Conservation (phyloP, 1,140 invertebrate genomes). For the Drosophila ananassae region DNA sequence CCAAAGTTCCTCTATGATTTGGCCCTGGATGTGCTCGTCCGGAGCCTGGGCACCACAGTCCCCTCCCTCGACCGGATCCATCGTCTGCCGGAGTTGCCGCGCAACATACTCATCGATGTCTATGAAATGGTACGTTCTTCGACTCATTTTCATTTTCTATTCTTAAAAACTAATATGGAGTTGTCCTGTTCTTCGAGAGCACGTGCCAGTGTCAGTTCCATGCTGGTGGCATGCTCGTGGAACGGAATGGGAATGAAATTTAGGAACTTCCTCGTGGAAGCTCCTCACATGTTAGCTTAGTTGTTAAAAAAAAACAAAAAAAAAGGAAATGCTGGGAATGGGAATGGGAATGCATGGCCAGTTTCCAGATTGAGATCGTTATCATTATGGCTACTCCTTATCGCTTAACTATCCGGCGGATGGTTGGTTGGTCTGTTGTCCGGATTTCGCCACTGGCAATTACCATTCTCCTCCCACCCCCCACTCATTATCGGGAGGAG, state of each 20-base stretch:
- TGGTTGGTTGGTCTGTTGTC: not conserved
- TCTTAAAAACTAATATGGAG: too few species aligned
- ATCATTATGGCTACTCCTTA: slow-evolving; percentile 32
- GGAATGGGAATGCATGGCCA: not conserved
- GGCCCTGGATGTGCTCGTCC: slow-evolving; percentile 58
- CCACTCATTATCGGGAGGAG: slow-evolving; percentile 25
- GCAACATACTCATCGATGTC: slow-evolving; percentile 74
- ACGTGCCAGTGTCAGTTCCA: not conserved
- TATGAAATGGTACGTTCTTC: slow-evolving; percentile 69
- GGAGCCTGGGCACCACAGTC: slow-evolving; percentile 64
- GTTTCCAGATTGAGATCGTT: slow-evolving; percentile 7
- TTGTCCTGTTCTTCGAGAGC: not conserved
- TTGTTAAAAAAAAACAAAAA: too few species aligned
- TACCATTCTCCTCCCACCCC: slow-evolving; percentile 24
- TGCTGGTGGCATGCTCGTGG: too few species aligned
- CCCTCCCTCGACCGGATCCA: slow-evolving; percentile 61
- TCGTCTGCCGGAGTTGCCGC: slow-evolving; percentile 72
- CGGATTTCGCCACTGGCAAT: slow-evolving; percentile 38
- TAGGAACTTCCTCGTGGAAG: too few species aligned
- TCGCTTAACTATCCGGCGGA: slow-evolving; percentile 9
- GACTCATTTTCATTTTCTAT: not conserved
- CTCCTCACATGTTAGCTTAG: too few species aligned
- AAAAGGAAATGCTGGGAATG: too few species aligned
- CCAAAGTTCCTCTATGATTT: slow-evolving; percentile 61
- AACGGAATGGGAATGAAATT: too few species aligned